Evolutionary conservation across 2,888 invertebrate genomes (phyloP).

Genomic region (Monoplex corrugatus): DNA sequence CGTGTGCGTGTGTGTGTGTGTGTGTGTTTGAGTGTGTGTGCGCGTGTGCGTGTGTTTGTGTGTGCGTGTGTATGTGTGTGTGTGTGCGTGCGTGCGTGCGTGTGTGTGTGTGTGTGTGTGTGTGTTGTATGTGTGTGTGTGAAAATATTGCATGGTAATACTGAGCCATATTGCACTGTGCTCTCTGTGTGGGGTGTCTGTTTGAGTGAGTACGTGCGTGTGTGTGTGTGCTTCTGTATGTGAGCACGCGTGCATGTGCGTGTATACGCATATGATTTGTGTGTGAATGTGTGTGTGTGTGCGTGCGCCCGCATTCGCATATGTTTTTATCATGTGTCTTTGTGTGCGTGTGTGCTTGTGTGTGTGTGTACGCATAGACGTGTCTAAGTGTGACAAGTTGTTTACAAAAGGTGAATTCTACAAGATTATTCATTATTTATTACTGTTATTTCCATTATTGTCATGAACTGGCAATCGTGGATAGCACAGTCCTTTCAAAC

Average conservation of each 20-base stretch:
- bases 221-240: not conserved
- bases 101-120: slow-evolving; percentile 37
- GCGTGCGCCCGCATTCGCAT: not conserved
- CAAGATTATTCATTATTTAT: too few species aligned
- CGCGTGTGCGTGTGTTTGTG: slow-evolving; percentile 3
- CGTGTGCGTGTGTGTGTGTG: not conserved
- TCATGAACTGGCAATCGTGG: too few species aligned
- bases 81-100: slow-evolving; percentile 14
- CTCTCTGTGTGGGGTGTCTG: not conserved
- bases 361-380: not conserved
- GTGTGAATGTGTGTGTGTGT: not conserved
- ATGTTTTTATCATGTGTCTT: not conserved
- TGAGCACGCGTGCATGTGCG: not conserved
- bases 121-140: too few species aligned
- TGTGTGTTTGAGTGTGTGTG: not conserved
- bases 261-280: not conserved
- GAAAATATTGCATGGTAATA: not conserved
- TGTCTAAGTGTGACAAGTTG: not conserved
- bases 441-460: too few species aligned
- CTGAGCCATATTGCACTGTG: too few species aligned
- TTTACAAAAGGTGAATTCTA: too few species aligned
- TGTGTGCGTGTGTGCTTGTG: not conserved
- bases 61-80: slow-evolving; percentile 1
- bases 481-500: too few species aligned
- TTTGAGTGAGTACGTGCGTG: not conserved